Evolutionary conservation across 2,797 vertebrate species (phyloP), one percentile per base, ranked within the genome.

Genomic region (Odontamblyopus lacepedii): DNA sequence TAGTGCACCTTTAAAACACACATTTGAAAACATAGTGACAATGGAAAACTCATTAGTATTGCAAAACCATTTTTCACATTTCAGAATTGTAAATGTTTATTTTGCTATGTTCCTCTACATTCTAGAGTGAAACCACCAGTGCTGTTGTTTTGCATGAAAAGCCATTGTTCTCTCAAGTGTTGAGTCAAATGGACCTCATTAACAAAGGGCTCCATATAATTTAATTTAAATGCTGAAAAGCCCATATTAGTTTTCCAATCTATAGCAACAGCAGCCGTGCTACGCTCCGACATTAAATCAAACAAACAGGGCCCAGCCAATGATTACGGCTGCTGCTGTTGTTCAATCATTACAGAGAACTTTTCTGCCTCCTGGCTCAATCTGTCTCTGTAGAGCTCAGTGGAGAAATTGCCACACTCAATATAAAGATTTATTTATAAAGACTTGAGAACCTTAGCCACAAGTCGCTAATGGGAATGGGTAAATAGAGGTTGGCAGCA

Each of bases 281-380:
- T 41, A 61, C 30, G 18, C 51, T 8, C 26, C 29, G 64, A 56
- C 19, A 30, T 51, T 70, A 75, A 30, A 27, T 60, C 26, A 27
- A 5, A 38, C 63, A 65, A 70, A 67, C 53, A 44, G 64, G 3
- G 35, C n/a, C 7, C 13, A 32, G 38, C 23, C 57, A 70, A 62
- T 55, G 50, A 78, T 6, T 75, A 62, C 69, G 69, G 18, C 19
- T 69, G 63, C 69, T 67, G 53, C 65, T 70, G 53, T 60, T 79
- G 76, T 79, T 38, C 77, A 75, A 79, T 70, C 69, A 50, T 73
- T 64, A 77, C 74, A 55, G 61, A 74, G 53, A 72, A 30, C 15
- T 55, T 71, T 29, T 41, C 61, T 62, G 63, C 63, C 51, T 72
- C 75, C 63, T 32, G 41, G 51, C 41, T 74, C 69, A 60, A 48